These are phyloP conservation scores for Coregonus clupeaformis DNA, from an alignment of 2,113 vertebrate genomes.

Conservation along the genomic window DNA sequence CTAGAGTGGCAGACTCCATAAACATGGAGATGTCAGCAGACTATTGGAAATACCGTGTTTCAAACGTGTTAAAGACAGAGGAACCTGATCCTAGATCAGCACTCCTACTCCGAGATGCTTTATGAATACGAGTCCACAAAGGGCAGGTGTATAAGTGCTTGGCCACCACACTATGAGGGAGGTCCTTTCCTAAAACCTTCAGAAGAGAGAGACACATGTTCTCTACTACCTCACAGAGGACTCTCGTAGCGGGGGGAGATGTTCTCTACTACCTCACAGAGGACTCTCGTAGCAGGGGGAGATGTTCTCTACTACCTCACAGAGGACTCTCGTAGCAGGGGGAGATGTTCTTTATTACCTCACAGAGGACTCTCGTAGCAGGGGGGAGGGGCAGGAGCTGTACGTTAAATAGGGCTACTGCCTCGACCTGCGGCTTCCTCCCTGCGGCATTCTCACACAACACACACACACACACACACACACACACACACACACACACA, in stretches of 20 bases:
- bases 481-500: too few relatives aligned
- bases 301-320: too few relatives aligned
- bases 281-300: too few relatives aligned
- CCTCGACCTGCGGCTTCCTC: conserved; percentile 11
- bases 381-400: too few relatives aligned
- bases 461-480: too few relatives aligned
- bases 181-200: not conserved
- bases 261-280: too few relatives aligned
- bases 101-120: too few relatives aligned
- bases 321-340: too few relatives aligned
- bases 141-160: not conserved
- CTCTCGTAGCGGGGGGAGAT: not conserved
- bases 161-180: not conserved
- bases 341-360: too few relatives aligned
- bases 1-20: not conserved
- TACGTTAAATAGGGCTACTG: not conserved
- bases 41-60: not conserved
- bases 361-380: too few relatives aligned
- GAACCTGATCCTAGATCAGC: too few relatives aligned
- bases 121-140: not conserved
- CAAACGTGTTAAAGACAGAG: too few relatives aligned
- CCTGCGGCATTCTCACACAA: conserved; percentile 10
- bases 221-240: conserved; percentile 16
- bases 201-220: conserved; percentile 13
- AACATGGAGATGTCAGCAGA: not conserved